Evolutionary conservation across 2,888 invertebrate genomes (phyloP), one percentile per base, ranked within the genome.

Genomic region (Heliconius charithonia): DNA sequence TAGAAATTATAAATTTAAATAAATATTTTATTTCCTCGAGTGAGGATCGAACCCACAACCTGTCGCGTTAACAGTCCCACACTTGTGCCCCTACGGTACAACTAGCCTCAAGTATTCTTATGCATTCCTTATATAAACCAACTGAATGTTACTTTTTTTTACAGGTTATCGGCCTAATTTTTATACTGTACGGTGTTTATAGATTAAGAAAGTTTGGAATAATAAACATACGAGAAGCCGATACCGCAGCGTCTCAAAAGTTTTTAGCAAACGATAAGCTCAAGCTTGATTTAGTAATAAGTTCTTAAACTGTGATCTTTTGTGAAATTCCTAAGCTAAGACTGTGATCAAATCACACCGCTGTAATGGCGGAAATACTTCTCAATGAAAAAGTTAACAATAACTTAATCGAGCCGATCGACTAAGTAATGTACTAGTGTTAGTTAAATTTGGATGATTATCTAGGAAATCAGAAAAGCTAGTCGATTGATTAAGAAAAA

Each of bases 121-220:
- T 69, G 59, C 12, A 12, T 25, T 12, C 16, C 27, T 16, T 63
- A 63, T 62, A 62, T 62, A 27, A 25, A 62, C 7, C 7, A 16
- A 63, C 27, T 63, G 4, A 27, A 63, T 63, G 27, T 29, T 27
- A 56, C 29, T 45, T 45, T 32, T 9, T 12, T 76, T 86, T 85
- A 10, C 89, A 93, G 93, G 86, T 83, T 2, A 84, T 92, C 63
- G 93, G 93, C 3, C 78, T 90, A 12, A 75, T 81, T 0, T 83
- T 93, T 0, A 81, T 93, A 25, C 80, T 89, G 59, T 82, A 80
- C 16, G 93, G 93, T 3, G 87, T 93, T 22, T 79, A 83, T 19
- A 80, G 72, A 73, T 70, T 80, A 22, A 62, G 81, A 77, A 81
- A 72, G 37, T 79, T 70, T 10, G 77, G 80, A 2, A 45, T 90